Evolutionary conservation across 2,888 invertebrate genomes (phyloP), one percentile per base, ranked within the genome.

Genomic region (Argyresthia albistria): DNA sequence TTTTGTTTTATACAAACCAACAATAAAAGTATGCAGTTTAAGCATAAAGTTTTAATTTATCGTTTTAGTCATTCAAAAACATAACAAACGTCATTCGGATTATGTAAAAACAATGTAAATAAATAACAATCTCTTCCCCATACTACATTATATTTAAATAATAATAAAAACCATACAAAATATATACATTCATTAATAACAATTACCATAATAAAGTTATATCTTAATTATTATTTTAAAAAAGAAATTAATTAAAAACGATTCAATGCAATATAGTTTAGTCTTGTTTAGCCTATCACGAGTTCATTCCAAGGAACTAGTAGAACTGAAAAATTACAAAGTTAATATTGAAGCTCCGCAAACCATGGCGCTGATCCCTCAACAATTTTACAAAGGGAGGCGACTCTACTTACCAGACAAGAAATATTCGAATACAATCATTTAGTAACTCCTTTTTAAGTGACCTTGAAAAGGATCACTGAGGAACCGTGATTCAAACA

Each of bases 11-110:
- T 55, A 64, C 63, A 61, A 60, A 2, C 69, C 72, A 76, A 75
- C 76, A 72, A 66, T 61, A 82, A 82, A 79, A 80, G 77, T 80
- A 83, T 76, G 81, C 71, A 59, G 63, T 64, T 72, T 63, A 74
- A 76, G 75, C 69, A 60, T 45, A 53, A 58, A 56, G 53, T 70
- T 39, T 70, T 70, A 61, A 39, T 11, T 25, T 39, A 39, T 39
- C 8, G 9, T 39, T 39, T 9, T 9, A 39, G 39, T 39, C 9
- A 39, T 11, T 39, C 39, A n/a, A 39, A 39, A 39, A 39, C 39
- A 39, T 11, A 39, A 39, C 39, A 39, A 6, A 6, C 3, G 39
- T 39, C 39, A 39, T 25, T 25, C 25, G 6, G 25, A 25, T 25
- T 25, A 39, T 6, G 39, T 39, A 4, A 11, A 39, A 9, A 39